A percentile compares a stretch with the other conserved stretches of the same genome.
Evolutionary conservation across 2,888 invertebrate species (phyloP).

Genomic region (Ophioninae sp.): DNA sequence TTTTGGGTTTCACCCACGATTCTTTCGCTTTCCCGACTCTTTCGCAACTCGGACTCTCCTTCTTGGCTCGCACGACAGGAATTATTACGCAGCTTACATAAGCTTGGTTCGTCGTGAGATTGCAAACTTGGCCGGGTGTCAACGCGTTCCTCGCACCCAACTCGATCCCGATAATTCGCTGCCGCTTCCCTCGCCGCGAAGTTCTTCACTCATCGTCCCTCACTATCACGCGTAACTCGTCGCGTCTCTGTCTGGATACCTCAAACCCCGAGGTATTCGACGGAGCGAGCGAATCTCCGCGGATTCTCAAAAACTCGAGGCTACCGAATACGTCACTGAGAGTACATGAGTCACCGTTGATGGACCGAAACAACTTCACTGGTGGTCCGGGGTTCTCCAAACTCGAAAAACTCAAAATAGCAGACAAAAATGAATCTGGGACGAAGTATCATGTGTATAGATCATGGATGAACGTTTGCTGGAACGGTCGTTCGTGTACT

Average conservation of each 20-base stretch:
- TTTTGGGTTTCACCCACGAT: slow-evolving; percentile 27
- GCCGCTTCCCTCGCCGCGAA: background rate
- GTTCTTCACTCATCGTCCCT: slow-evolving; percentile 17
- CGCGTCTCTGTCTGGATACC: slow-evolving; percentile 36
- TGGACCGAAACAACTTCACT: slow-evolving; percentile 20
- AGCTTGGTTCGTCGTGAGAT: slow-evolving; percentile 51
- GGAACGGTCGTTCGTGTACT: background rate
- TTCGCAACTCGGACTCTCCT: slow-evolving; percentile 26
- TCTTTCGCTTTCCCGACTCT: slow-evolving; percentile 9
- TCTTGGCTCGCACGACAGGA: slow-evolving; percentile 12
- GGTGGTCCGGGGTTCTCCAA: background rate
- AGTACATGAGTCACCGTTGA: slow-evolving; percentile 52
- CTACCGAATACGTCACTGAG: slow-evolving; percentile 53
- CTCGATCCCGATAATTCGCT: slow-evolving; percentile 44
- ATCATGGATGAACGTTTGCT: slow-evolving; percentile 5
- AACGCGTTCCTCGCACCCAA: slow-evolving; percentile 55
- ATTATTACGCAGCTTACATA: slow-evolving; percentile 67
- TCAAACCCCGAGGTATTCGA: slow-evolving; percentile 46
- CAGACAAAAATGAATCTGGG: background rate
- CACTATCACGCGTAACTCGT: slow-evolving; percentile 36
- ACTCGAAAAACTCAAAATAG: background rate
- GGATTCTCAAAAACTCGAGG: slow-evolving; percentile 45
- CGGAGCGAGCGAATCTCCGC: slow-evolving; percentile 30
- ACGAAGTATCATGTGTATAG: background rate
- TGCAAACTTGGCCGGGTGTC: slow-evolving; percentile 63